These are phyloP conservation scores for Eira barbara DNA, from an alignment of 2,113 vertebrate genomes.

Conservation along the genomic window DNA sequence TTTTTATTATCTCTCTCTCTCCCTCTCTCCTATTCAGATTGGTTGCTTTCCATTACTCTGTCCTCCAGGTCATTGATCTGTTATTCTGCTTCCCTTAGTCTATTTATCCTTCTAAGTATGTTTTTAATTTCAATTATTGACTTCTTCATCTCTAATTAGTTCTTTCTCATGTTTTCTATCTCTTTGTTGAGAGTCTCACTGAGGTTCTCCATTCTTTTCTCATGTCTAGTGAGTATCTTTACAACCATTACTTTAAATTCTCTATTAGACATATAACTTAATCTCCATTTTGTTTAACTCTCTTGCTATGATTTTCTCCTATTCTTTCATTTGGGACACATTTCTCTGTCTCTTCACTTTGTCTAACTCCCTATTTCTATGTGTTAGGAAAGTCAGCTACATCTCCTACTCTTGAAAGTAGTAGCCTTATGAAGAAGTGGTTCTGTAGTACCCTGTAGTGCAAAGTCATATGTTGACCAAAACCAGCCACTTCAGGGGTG, in stretches of 20 bases:
- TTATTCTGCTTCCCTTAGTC: background rate
- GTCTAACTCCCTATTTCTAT: background rate
- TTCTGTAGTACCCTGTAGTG: background rate
- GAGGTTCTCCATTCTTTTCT: background rate
- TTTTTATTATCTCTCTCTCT: background rate
- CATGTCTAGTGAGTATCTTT: background rate
- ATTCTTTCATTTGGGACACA: background rate
- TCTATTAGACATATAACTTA: background rate
- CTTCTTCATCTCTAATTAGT: background rate
- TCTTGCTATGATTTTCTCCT: background rate
- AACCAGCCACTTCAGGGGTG: background rate
- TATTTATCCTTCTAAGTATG: background rate
- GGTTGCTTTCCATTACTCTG: background rate
- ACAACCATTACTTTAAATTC: background rate
- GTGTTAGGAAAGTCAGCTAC: background rate
- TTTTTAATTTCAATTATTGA: background rate
- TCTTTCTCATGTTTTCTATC: background rate
- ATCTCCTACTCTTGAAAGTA: background rate
- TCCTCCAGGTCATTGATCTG: background rate
- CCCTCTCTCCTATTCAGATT: background rate
- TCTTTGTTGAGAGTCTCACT: background rate
- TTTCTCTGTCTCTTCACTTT: background rate
- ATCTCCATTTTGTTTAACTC: background rate
- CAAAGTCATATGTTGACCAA: background rate
- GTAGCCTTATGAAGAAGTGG: background rate